Evolutionary conservation across 2,113 vertebrate species (phyloP), one percentile per base, ranked within the genome.

Genomic region (Heterocephalus glaber): DNA sequence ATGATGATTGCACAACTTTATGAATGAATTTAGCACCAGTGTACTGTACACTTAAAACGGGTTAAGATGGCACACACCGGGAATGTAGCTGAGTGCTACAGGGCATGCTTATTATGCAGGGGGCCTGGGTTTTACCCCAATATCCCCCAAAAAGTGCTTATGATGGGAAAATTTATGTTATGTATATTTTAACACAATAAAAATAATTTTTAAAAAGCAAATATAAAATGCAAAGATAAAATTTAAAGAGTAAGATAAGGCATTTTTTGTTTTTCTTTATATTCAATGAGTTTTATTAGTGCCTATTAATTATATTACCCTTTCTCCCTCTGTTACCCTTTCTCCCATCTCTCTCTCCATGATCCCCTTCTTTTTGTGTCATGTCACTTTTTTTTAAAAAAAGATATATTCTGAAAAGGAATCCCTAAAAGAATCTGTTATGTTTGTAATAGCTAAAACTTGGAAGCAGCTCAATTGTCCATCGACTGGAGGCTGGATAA

Each of bases 151-250:
- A 49, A 65, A 49, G 8, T 47, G 44, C 2, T 70, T 35, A 58
- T 41, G 4, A 30, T 58, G 12, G 63, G 38, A 47, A 82, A 47
- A n/a, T 35, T 70, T 47, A 35, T 47, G 1, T 70, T n/a, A 17
- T 47, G 5, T n/a, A 16, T 56, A 44, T 54, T 66, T 90, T 90
- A 22, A 17, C n/a, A 54, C 26, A 61, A 54, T 80, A 66, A 66
- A 54, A 49, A 30, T 86, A 63, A 44, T 47, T 74, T 89, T 68
- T n/a, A 17, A 17, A 82, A 82, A 70, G 12, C n/a, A 70, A 26
- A 77, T 74, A 14, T 68, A 60, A 86, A 90, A 86, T 61, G 10
- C 68, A 93, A 68, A 70, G 60, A 86, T 76, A 81, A 95, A 56
- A 47, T 66, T 91, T 3, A 35, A 66, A 85, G 33, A 38, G 20